Conservation (phyloP, 1,140 invertebrate genomes). For the Drosophila micromelanica region DNA sequence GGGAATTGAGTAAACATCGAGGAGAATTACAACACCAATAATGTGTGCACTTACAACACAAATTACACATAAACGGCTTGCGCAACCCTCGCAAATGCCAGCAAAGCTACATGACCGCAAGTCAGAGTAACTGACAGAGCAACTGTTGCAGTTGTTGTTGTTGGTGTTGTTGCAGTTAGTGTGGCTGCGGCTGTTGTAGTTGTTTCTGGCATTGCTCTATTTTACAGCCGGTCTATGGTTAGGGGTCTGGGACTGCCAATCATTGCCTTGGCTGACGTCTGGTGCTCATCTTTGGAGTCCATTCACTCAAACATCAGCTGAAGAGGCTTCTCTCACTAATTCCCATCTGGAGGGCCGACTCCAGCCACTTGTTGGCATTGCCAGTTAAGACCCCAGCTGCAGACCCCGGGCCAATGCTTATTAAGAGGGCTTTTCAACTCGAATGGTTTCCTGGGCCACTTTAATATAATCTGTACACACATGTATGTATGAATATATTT, state of each 20-base stretch:
- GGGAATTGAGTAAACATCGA: no score
- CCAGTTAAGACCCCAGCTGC: slow-evolving; percentile 21
- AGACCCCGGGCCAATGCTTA: slow-evolving; percentile 64
- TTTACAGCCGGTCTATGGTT: slow-evolving; percentile 52
- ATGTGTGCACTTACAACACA: no score
- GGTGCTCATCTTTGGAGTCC: slow-evolving; percentile 69
- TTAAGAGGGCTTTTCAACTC: slow-evolving; percentile 81
- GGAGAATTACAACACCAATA: no score
- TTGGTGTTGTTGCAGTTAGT: slow-evolving; percentile 40
- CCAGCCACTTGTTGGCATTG: slow-evolving; percentile 61
- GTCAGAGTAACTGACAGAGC: slow-evolving; percentile 49
- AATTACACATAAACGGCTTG: no score
- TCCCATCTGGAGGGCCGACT: neutral
- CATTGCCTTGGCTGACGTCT: slow-evolving; percentile 54
- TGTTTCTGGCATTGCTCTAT: slow-evolving; percentile 66
- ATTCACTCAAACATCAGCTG: slow-evolving; percentile 76
- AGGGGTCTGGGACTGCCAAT: slow-evolving; percentile 60
- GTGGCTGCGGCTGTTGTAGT: slow-evolving; percentile 23
- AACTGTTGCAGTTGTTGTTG: slow-evolving; percentile 34
- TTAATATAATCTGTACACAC: slow-evolving; percentile 26
- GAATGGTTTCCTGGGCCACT: slow-evolving; percentile 69
- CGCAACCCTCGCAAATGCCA: slow-evolving; percentile 46
- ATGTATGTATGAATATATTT: neutral
- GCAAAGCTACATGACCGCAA: slow-evolving; percentile 60
- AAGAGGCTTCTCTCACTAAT: slow-evolving; percentile 52